phyloP scores from a whole-genome alignment of 2,797 vertebrate genomes.

The Lophius americanus region DNA sequence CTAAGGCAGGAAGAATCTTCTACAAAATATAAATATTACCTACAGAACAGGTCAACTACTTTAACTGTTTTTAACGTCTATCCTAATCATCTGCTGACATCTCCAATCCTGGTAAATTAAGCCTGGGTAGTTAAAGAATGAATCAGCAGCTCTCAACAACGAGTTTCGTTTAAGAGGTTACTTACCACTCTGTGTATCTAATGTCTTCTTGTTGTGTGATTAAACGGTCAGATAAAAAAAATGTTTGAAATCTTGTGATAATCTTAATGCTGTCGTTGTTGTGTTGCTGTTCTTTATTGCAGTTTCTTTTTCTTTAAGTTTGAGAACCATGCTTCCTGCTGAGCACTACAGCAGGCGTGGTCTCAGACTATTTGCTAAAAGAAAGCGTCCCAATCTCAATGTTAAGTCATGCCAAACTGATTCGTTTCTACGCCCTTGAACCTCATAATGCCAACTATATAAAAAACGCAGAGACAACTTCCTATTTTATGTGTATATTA shows the following conservation, averaged over 20 bases:
- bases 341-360: slow-evolving; percentile 16
- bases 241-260: accelerated
- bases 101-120: background rate
- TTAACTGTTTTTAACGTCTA: background rate
- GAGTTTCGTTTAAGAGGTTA: slow-evolving; percentile 40
- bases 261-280: accelerated
- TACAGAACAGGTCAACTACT: background rate
- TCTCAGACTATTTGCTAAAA: slow-evolving; percentile 63
- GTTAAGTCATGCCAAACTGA: background rate
- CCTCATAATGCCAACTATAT: background rate
- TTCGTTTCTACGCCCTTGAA: background rate
- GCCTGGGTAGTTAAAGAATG: slow-evolving; percentile 1
- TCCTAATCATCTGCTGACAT: no score
- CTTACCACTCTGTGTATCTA: slow-evolving; percentile 20
- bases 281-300: background rate
- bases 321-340: slow-evolving; percentile 37
- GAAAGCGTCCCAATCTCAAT: slow-evolving; percentile 32
- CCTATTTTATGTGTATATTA: accelerated
- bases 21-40: no score
- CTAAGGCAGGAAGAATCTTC: no score
- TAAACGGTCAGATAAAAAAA: background rate
- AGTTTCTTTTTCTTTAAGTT: slow-evolving; percentile 28
- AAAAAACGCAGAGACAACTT: accelerated
- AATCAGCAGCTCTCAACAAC: slow-evolving; percentile 17
- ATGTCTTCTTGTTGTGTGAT: accelerated